phyloP scores from a whole-genome alignment of 2,888 invertebrate species.

The Leptothorax acervorum region DNA sequence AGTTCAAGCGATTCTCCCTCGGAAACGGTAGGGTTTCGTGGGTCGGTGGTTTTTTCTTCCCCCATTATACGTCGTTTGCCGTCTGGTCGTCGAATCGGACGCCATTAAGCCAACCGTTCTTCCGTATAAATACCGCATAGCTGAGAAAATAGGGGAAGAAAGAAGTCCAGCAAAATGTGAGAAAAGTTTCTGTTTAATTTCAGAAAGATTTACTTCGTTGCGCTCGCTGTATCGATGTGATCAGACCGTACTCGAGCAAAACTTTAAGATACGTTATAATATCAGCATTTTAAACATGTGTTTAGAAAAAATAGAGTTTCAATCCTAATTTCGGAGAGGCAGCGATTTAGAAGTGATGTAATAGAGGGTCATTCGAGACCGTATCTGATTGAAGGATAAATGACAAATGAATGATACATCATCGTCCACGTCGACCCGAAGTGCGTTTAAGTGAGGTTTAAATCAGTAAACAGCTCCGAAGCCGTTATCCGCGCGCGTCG shows the following conservation, averaged over 20 bases:
- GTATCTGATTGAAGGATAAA: neutral
- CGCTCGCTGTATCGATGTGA: slow-evolving; percentile 20
- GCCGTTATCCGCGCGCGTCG: slow-evolving; percentile 26
- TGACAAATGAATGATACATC: slow-evolving; percentile 14
- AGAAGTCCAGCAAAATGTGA: slow-evolving; percentile 32
- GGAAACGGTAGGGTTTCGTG: slow-evolving; percentile 59
- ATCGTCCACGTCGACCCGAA: slow-evolving; percentile 1
- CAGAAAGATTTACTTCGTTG: slow-evolving; percentile 61
- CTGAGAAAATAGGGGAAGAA: slow-evolving; percentile 43
- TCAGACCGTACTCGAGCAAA: slow-evolving; percentile 19
- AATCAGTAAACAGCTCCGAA: slow-evolving; percentile 51
- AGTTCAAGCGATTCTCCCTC: slow-evolving; percentile 71
- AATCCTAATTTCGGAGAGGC: neutral
- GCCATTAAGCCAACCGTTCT: slow-evolving; percentile 83
- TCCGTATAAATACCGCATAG: slow-evolving; percentile 81
- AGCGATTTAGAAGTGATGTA: neutral
- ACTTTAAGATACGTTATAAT: slow-evolving; percentile 19
- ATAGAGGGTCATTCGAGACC: too few relatives aligned
- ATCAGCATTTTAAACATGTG: neutral
- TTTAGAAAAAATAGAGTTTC: neutral
- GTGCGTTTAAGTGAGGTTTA: slow-evolving; percentile 17
- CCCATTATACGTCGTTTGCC: slow-evolving; percentile 83
- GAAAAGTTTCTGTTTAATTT: slow-evolving; percentile 67
- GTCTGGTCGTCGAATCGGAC: slow-evolving; percentile 80
- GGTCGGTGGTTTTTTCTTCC: slow-evolving; percentile 62